These are phyloP conservation scores for Galerucella nymphaeae DNA, from an alignment of 2,888 invertebrate species.

Conservation along the genomic window DNA sequence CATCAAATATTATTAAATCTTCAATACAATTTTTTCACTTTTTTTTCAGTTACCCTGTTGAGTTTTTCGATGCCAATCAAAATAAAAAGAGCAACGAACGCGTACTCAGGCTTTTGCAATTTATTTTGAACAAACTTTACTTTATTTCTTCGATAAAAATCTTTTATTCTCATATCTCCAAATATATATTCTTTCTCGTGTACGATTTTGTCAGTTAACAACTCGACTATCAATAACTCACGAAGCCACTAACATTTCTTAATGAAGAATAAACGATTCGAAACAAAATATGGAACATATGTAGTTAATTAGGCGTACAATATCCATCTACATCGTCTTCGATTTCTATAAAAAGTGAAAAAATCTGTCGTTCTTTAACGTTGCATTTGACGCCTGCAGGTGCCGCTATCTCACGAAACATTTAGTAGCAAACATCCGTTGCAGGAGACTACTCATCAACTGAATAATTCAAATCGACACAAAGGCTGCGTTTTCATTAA, in stretches of 20 bases:
- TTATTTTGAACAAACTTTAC: too few species aligned
- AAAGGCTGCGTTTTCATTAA: too few species aligned
- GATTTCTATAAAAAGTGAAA: conserved; percentile 53
- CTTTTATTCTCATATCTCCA: not conserved
- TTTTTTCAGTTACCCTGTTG: too few species aligned
- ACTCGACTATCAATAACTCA: conserved; percentile 18
- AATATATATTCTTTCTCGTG: not conserved
- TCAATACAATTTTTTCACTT: too few species aligned
- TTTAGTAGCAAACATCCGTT: conserved; percentile 57
- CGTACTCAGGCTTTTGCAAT: too few species aligned
- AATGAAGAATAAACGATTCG: conserved; percentile 20
- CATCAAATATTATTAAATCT: too few species aligned
- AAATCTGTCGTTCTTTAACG: conserved; percentile 47
- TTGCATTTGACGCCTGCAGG: conserved; percentile 45
- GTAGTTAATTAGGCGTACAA: conserved; percentile 56
- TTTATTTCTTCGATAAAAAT: not conserved
- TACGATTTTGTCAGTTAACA: conserved; percentile 16
- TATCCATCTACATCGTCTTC: conserved; percentile 55
- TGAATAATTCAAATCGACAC: conserved; percentile 37
- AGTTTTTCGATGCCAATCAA: too few species aligned
- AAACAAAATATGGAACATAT: conserved; percentile 50
- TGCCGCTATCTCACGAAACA: conserved; percentile 53
- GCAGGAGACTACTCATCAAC: conserved; percentile 50
- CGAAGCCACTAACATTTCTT: conserved; percentile 7
- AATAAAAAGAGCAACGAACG: too few species aligned